Percentiles rank a stretch among this genome's conserved stretches.
These are phyloP conservation scores for Listrodromus nycthemerus DNA, from an alignment of 2,888 invertebrate genomes.

Conservation along the genomic window DNA sequence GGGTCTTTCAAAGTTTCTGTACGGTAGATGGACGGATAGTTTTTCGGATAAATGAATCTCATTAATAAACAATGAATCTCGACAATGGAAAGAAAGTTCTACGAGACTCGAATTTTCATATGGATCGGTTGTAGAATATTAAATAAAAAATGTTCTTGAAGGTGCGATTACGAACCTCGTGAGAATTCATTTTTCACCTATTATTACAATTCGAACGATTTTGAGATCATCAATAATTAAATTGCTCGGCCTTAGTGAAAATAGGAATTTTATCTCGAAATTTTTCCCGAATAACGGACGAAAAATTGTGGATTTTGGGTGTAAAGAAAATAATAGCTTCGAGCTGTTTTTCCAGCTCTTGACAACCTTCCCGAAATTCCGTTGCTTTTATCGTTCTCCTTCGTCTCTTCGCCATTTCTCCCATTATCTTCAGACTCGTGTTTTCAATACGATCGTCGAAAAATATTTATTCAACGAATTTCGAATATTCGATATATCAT, in stretches of 20 bases:
- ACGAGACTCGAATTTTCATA: neutral
- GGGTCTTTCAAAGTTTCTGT: slow-evolving; percentile 8
- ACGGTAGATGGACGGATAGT: slow-evolving; percentile 12
- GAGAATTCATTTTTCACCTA: neutral
- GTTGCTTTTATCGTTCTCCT: neutral
- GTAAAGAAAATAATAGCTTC: neutral
- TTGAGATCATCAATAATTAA: too few species aligned
- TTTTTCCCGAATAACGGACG: neutral
- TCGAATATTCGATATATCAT: slow-evolving; percentile 26
- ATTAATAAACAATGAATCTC: slow-evolving; percentile 48
- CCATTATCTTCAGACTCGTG: slow-evolving; percentile 2
- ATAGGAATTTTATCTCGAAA: neutral
- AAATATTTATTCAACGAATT: slow-evolving; percentile 45
- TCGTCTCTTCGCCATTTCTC: neutral
- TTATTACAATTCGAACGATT: neutral
- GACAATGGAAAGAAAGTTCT: slow-evolving; percentile 14
- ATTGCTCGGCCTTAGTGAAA: neutral
- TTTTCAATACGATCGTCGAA: slow-evolving; percentile 1
- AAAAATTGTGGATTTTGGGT: neutral
- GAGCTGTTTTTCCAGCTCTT: neutral
- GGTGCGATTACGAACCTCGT: neutral
- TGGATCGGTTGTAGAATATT: neutral
- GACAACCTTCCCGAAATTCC: neutral
- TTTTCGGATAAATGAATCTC: slow-evolving; percentile 30
- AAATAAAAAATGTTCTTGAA: neutral